Evolutionary conservation across 2,888 invertebrate genomes (phyloP), one percentile per base, ranked within the genome.

Genomic region (Spisula solida): DNA sequence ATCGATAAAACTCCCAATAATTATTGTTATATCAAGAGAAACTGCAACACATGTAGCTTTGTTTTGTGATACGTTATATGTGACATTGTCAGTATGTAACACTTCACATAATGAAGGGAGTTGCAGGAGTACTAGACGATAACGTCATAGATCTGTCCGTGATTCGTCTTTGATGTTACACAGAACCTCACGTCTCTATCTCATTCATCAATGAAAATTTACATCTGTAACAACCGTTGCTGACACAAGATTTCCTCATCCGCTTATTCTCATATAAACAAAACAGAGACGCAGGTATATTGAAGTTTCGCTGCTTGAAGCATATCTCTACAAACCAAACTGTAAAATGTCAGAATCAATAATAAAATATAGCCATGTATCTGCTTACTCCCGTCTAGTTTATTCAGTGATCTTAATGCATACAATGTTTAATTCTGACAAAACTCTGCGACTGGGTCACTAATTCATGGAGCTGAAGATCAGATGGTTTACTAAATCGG

Each of bases 151-250:
- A 85, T 85, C 55, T 85, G 85, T 85, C 79, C 85, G 18, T 56
- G 85, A 85, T 85, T 85, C 25, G 55, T 31, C 85, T 55, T 78
- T 85, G 85, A 85, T 85, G 56, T 85, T 85, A 56, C 25, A 18
- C 85, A 85, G 79, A 85, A 55, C 55, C 85, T 85, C 79, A 79
- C 79, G 79, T 41, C 56, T 41, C n/a, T 85, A 85, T 85, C 85
- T 85, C 79, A 51, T 47, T n/a, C 34, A 85, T 85, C 85, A 75
- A 41, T 25, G 47, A 83, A 83, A 83, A 70, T 75, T 29, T 83
- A 75, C 83, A 83, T 51, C 47, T 70, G 51, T 82, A 82, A 82
- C 47, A 66, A 82, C 82, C 34, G 41, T 34, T 56, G 34, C 66
- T 82, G 82, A 82, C 82, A 47, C 56, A 47, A 82, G 25, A 66